These are phyloP conservation scores for Erpobdella octoculata DNA, from an alignment of 2,888 invertebrate species.

Conservation along the genomic window DNA sequence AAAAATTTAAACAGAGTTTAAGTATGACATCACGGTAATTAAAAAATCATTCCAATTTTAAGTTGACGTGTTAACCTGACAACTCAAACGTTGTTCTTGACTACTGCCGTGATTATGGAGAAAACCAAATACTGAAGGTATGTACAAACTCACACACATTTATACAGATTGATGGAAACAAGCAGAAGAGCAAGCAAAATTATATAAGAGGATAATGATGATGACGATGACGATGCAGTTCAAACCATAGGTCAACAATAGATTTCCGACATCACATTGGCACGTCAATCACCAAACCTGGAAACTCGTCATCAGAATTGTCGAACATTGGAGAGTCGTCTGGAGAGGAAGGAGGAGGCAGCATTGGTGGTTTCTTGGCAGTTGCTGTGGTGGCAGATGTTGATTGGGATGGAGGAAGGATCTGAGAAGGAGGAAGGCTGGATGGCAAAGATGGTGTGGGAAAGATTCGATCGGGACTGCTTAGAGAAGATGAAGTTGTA, in stretches of 20 bases:
- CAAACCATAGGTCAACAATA: too few species aligned
- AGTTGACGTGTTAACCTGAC: too few species aligned
- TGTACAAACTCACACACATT: not conserved
- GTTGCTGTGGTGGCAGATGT: not conserved
- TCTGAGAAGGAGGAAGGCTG: not conserved
- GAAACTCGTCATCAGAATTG: conserved; percentile 32
- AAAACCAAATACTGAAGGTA: too few species aligned
- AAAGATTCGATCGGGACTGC: not conserved
- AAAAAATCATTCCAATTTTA: too few species aligned
- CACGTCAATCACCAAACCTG: conserved; percentile 31
- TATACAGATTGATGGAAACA: not conserved
- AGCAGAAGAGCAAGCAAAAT: not conserved
- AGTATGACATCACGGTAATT: too few species aligned
- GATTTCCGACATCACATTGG: conserved; percentile 18
- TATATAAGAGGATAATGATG: not conserved
- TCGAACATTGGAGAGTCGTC: conserved; percentile 32
- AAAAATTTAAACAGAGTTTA: too few species aligned
- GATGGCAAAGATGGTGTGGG: not conserved
- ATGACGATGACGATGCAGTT: conserved; percentile 6
- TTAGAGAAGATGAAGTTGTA: not conserved
- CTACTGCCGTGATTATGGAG: too few species aligned
- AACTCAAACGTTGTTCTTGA: too few species aligned
- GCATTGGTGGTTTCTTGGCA: not conserved
- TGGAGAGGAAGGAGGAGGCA: conserved; percentile 12
- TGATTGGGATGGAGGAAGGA: not conserved